Evolutionary conservation across 2,888 invertebrate species (phyloP), one percentile per base, ranked within the genome.

Genomic region (Lydus trimaculatus): DNA sequence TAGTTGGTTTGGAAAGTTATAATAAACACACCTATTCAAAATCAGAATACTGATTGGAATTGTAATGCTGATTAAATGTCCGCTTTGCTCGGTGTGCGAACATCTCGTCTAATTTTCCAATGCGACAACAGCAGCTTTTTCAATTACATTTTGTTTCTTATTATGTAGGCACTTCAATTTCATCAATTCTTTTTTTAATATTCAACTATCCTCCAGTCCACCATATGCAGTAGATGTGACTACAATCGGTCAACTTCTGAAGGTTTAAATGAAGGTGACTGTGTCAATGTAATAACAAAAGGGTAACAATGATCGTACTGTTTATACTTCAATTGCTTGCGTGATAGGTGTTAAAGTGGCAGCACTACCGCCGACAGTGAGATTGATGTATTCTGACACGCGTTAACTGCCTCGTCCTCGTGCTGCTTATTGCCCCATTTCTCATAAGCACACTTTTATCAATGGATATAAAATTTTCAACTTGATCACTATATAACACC

Each of bases 391-490:
- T 70, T 66, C 73, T 77, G 79, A 79, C 80, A 77, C 78, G 79
- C 75, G 79, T 75, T 80, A 80, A 80, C 77, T 79, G 78, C 79
- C 76, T 75, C 75, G 74, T 78, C 76, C 78, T 79, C 79, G 77
- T 78, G 75, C 71, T 74, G 73, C 75, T 80, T 80, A 81, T 81
- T 80, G 78, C 74, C 69, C 77, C 71, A 80, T 80, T 80, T 80
- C 76, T 80, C 79, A 80, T 72, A 73, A 70, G 11, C 52, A 52
- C 65, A 31, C 65, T 61, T 52, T 61, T 65, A 52, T 61, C 11
- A 13, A 13, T 11, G 25, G 25, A 5, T 52, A 25, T 13, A 52
- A 25, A 52, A 52, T 23, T 52, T 52, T 52, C 13, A 13, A 2
- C 48, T 48, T 48, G 8, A 48, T 48, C 48, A 48, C 20, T 20